Conservation (phyloP, 2,797 vertebrate species). For the Heterohyrax brucei region DNA sequence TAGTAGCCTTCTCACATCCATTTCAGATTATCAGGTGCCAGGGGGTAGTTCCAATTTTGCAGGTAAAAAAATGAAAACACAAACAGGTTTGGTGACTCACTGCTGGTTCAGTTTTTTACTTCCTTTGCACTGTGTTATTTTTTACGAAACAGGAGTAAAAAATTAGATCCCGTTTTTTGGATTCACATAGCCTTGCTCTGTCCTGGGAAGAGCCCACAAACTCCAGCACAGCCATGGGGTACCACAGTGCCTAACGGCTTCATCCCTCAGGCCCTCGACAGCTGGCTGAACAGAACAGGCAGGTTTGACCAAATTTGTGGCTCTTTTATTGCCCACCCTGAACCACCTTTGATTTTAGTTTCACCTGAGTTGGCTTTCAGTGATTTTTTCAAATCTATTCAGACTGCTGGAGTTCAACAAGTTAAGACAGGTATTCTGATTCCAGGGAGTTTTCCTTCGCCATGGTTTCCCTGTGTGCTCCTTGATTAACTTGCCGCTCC, state of each 20-base stretch:
- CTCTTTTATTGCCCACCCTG: slow-evolving; percentile 67
- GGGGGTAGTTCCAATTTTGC: slow-evolving; percentile 69
- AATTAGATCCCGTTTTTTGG: slow-evolving; percentile 74
- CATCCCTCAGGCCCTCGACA: slow-evolving; percentile 61
- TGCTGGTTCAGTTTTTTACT: slow-evolving; percentile 72
- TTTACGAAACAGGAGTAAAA: slow-evolving; percentile 73
- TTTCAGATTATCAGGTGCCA: slow-evolving; percentile 73
- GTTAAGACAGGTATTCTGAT: slow-evolving; percentile 79
- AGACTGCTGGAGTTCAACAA: slow-evolving; percentile 78
- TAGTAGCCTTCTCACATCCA: slow-evolving; percentile 59
- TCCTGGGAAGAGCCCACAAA: slow-evolving; percentile 51
- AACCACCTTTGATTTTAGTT: slow-evolving; percentile 81
- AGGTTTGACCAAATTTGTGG: slow-evolving; percentile 73
- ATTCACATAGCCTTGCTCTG: slow-evolving; percentile 52
- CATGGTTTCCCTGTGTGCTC: slow-evolving; percentile 68
- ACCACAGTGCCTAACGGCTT: slow-evolving; percentile 70
- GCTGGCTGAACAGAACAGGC: slow-evolving; percentile 75
- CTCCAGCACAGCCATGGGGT: slow-evolving; percentile 32
- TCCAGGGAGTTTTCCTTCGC: slow-evolving; percentile 79
- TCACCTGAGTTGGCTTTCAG: slow-evolving; percentile 77
- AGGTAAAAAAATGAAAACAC: slow-evolving; percentile 78
- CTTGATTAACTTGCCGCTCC: slow-evolving; percentile 76
- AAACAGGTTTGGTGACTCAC: slow-evolving; percentile 53
- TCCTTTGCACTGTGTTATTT: slow-evolving; percentile 58
- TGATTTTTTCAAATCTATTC: slow-evolving; percentile 79